Evolutionary conservation across 1,140 invertebrate species (phyloP).

Genomic region (Drosophila arawakana): DNA sequence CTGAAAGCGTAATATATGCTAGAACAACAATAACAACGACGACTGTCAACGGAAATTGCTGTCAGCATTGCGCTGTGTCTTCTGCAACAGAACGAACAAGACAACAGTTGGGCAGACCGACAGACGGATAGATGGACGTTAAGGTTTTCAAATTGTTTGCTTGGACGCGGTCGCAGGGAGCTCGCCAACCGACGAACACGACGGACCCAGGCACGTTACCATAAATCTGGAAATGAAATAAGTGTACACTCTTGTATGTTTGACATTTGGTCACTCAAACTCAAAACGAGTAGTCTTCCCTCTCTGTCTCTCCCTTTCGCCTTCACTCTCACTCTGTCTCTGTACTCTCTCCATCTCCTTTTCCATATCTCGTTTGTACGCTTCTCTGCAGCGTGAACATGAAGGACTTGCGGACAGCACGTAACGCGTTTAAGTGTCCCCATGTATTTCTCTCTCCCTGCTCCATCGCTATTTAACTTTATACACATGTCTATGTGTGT

Average conservation of each 20-base stretch:
- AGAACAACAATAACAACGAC: slow-evolving; percentile 15
- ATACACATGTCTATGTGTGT: neutral
- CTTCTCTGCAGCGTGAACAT: slow-evolving; percentile 51
- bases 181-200: neutral
- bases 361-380: slow-evolving; percentile 35
- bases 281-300: slow-evolving; percentile 41
- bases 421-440: slow-evolving; percentile 41
- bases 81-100: neutral
- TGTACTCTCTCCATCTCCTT: neutral
- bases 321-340: neutral
- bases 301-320: neutral
- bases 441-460: slow-evolving; percentile 2
- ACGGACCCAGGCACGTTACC: slow-evolving; percentile 35
- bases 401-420: slow-evolving; percentile 48
- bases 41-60: slow-evolving; percentile 72
- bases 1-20: slow-evolving; percentile 30
- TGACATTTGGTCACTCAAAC: slow-evolving; percentile 77
- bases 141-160: slow-evolving; percentile 43
- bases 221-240: slow-evolving; percentile 81
- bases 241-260: slow-evolving; percentile 74
- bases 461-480: neutral
- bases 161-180: slow-evolving; percentile 12
- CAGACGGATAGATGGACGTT: neutral
- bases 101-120: too few species aligned
- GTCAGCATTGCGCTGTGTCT: slow-evolving; percentile 45